phyloP scores from a whole-genome alignment of 2,113 vertebrate genomes.

The Nibea coibor region DNA sequence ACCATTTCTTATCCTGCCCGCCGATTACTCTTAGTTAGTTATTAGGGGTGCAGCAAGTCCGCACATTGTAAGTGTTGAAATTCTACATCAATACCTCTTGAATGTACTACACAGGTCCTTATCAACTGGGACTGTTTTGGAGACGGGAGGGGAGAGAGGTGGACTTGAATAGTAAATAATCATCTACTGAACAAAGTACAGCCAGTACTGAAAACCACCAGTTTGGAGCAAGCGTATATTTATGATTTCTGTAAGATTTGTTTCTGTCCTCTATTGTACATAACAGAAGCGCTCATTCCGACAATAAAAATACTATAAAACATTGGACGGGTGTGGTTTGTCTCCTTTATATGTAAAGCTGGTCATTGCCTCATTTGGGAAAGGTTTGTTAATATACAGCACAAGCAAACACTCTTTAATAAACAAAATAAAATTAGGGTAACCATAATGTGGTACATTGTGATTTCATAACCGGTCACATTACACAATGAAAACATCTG shows the following conservation, averaged over 20 bases:
- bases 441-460: background rate
- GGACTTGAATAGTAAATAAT: constrained; percentile 21
- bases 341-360: background rate
- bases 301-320: constrained; percentile 73
- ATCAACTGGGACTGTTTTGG: constrained; percentile 22
- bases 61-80: constrained; percentile 8
- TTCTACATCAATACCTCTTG: constrained; percentile 18
- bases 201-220: constrained; percentile 29
- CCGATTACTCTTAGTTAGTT: constrained; percentile 18
- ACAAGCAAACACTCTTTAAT: background rate
- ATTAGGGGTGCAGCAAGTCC: constrained; percentile 10
- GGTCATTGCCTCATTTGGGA: background rate
- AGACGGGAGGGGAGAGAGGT: constrained; percentile 1
- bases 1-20: constrained; percentile 16
- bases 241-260: constrained; percentile 80
- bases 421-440: background rate
- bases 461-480: background rate
- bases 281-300: constrained; percentile 81
- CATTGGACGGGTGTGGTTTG: background rate
- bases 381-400: background rate
- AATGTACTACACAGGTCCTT: constrained; percentile 33
- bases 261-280: constrained; percentile 85
- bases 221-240: constrained; percentile 78
- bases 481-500: background rate
- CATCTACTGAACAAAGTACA: constrained; percentile 23